Evolutionary conservation across 2,797 vertebrate species (phyloP).

Genomic region (Iguana delicatissima): DNA sequence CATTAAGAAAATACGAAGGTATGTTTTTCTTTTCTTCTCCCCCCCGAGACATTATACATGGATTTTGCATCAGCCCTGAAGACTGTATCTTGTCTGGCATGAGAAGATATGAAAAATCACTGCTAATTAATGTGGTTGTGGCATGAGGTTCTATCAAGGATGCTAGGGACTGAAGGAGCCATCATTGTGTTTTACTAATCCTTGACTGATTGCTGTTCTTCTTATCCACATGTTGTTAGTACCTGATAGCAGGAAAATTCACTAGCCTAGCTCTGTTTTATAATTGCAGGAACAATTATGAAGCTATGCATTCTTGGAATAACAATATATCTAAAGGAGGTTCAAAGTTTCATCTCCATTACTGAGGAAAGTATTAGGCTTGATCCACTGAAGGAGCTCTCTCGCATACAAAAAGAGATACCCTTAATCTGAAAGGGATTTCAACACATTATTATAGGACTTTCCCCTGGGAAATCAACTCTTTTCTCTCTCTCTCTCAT

Average conservation of each 20-base stretch:
- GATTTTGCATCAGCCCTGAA: background rate
- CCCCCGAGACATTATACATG: background rate
- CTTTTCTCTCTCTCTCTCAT: background rate
- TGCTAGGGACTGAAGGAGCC: background rate
- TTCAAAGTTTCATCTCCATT: conserved; percentile 40
- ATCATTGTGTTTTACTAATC: conserved; percentile 21
- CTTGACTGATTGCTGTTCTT: conserved; percentile 19
- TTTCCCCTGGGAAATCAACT: conserved; percentile 11
- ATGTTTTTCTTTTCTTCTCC: background rate
- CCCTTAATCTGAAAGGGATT: conserved; percentile 18
- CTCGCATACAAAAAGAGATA: conserved; percentile 30
- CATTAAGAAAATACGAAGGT: background rate
- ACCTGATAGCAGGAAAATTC: conserved; percentile 30
- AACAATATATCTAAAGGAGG: conserved; percentile 37
- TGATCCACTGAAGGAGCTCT: background rate
- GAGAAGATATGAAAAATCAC: conserved; percentile 11
- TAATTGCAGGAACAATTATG: conserved; percentile 25
- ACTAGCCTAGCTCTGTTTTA: conserved; percentile 26
- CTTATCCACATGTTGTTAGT: conserved; percentile 30
- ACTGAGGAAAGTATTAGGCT: conserved; percentile 32
- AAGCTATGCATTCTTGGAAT: conserved; percentile 25
- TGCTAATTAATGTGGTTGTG: conserved; percentile 25
- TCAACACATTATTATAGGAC: background rate
- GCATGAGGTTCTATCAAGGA: background rate
- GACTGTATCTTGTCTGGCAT: background rate